Evolutionary conservation across 2,888 invertebrate species (phyloP), one percentile per base, ranked within the genome.

Genomic region (Chrysolina americana): DNA sequence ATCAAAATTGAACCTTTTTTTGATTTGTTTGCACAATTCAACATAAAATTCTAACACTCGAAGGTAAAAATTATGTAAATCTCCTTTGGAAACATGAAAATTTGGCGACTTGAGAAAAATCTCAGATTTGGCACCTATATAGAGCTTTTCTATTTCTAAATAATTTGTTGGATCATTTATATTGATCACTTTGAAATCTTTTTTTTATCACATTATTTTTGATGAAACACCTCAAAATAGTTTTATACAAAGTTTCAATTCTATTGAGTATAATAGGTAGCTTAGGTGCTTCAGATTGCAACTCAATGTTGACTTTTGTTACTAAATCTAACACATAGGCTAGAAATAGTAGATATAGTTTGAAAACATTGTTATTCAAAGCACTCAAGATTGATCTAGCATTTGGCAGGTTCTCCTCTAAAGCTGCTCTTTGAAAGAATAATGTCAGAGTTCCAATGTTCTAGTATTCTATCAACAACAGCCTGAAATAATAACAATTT

Each of bases 371-470:
- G 65, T 72, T 78, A 5, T 62, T 41, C 6, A 74, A 21, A 41
- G 63, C 76, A 76, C 69, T 74, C 6, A 78, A 41, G 69, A 74
- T 78, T 28, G 64, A 19, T 65, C 62, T 76, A 19, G 76, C 78
- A 50, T 15, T 69, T 21, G 69, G 76, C n/a, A 74, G 41, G 65
- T 78, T 74, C 15, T 76, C 73, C 56, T 74, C 76, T 36, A 70
- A 23, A 41, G 68, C 72, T 13, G 72, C 76, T 47, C 73, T 59
- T 62, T 76, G 74, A 65, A 74, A 76, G 64, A 68, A 77, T 13
- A 77, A 59, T 23, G 21, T 72, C 13, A 76, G 74, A 56, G 50
- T 71, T 68, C 71, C 76, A 76, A 47, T 77, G 65, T 62, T 76
- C 71, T 19, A 77, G 15, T 15, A 77, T 76, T 74, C 76, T 68